Evolutionary conservation across 2,797 vertebrate genomes (phyloP).

Genomic region (Helarctos malayanus): DNA sequence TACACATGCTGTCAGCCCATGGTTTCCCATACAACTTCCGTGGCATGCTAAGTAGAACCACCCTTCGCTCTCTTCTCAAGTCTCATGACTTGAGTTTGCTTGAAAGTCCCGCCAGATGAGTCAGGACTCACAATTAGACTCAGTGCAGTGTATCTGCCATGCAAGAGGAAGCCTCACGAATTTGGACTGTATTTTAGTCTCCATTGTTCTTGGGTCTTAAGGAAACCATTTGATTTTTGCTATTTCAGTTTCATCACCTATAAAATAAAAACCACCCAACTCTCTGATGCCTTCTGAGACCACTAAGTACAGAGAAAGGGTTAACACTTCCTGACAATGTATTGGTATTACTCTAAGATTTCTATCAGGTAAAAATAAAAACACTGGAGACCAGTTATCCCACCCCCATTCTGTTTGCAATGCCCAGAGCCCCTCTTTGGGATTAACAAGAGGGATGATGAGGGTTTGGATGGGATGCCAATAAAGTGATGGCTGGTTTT

Average conservation of each 20-base stretch:
- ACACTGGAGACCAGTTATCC: not conserved
- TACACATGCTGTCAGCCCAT: too few species aligned
- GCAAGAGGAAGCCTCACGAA: not conserved
- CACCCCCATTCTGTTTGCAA: not conserved
- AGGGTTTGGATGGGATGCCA: not conserved
- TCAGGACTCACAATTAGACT: not conserved
- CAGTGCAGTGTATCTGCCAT: not conserved
- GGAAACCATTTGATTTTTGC: not conserved
- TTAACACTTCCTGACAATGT: not conserved
- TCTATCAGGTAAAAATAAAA: not conserved
- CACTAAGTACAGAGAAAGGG: not conserved
- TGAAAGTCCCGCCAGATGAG: not conserved
- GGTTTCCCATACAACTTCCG: not conserved
- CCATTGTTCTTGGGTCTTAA: not conserved
- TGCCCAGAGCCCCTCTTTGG: not conserved
- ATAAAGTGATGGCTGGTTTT: not conserved
- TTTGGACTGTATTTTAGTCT: not conserved
- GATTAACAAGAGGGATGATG: not conserved
- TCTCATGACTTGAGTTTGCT: not conserved
- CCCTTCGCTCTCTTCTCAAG: not conserved
- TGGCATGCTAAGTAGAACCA: not conserved
- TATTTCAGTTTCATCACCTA: not conserved
- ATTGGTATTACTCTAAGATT: not conserved
- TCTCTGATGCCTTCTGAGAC: not conserved
- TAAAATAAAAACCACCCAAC: conserved; percentile 16